Evolutionary conservation across 2,113 vertebrate genomes (phyloP), one percentile per base, ranked within the genome.

Genomic region (Connochaetes taurinus): DNA sequence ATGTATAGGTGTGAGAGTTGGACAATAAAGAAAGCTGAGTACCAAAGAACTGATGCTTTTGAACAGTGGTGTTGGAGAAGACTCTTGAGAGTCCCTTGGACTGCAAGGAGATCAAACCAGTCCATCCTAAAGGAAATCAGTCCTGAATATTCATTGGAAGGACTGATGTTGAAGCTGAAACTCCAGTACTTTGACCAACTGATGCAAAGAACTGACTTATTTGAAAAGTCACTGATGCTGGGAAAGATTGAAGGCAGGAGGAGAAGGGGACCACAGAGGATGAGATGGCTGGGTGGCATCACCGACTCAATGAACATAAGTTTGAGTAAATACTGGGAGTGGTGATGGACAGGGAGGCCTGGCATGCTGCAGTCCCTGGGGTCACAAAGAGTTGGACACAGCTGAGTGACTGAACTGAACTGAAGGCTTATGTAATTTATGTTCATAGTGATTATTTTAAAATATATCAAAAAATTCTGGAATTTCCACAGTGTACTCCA

Each of bases 391-490:
- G 4, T 23, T 2, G 2, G n/a, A 71, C n/a, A 71, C n/a, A 6
- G 5, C 67, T 40, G 67, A 71, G n/a, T 0, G 1, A 71, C 67
- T 40, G 19, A 40, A 71, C n/a, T 71, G n/a, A 71, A 71, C 19
- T 71, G 67, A 40, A 71, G 19, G 2, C n/a, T 71, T 71, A 11
- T 58, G 25, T 92, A 74, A 87, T 85, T 95, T 74, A 62, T 82
- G 14, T 67, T 86, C 53, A 86, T 84, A 85, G 58, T 91, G 29
- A 91, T 92, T 95, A 83, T 43, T 94, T 29, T 85, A 50, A 94
- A 94, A 52, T 47, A 13, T 52, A 64, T 53, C 33, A 58, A 90
- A 36, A 76, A 47, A 47, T 47, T 47, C 45, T 47, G 45, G 45
- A 47, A 47, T 47, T 47, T 47, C 45, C 45, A 47, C 10, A 47